Conservation (phyloP, 2,888 invertebrate genomes). For the Hermaeophaga mercurialis region DNA sequence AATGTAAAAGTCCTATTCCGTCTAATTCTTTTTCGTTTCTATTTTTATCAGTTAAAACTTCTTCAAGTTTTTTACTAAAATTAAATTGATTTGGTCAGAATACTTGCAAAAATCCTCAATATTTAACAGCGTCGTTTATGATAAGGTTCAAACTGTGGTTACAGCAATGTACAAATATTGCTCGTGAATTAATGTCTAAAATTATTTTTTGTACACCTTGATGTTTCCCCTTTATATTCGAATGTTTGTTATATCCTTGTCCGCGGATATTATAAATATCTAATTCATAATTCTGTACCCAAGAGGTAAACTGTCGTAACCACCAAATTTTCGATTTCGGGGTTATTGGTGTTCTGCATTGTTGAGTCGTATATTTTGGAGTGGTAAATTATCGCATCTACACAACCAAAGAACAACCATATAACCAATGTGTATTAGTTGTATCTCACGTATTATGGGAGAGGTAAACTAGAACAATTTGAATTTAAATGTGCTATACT, state of each 20-base stretch:
- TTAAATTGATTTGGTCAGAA: background rate
- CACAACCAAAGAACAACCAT: no score
- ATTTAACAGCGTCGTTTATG: constrained; percentile 20
- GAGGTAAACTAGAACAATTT: no score
- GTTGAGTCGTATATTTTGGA: no score
- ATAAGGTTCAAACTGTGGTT: constrained; percentile 25
- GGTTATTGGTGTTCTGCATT: no score
- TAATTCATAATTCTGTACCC: constrained; percentile 13
- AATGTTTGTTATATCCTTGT: background rate
- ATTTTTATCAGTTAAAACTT: constrained; percentile 7
- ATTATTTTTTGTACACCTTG: constrained; percentile 10
- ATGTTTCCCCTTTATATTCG: constrained; percentile 3
- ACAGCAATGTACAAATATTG: constrained; percentile 18
- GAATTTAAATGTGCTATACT: no score
- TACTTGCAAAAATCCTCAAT: constrained; percentile 1
- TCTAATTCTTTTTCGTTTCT: no score
- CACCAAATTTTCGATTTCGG: no score
- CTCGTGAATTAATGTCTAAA: constrained; percentile 11
- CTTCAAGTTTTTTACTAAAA: constrained; percentile 10
- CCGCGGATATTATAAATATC: constrained; percentile 12
- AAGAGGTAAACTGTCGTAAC: no score
- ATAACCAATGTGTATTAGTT: no score
- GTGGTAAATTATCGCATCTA: no score
- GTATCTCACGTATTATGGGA: no score
- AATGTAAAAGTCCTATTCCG: no score